These are phyloP conservation scores for Actinia equina DNA, from an alignment of 64 coral and sea anemone species.

Conservation along the genomic window DNA sequence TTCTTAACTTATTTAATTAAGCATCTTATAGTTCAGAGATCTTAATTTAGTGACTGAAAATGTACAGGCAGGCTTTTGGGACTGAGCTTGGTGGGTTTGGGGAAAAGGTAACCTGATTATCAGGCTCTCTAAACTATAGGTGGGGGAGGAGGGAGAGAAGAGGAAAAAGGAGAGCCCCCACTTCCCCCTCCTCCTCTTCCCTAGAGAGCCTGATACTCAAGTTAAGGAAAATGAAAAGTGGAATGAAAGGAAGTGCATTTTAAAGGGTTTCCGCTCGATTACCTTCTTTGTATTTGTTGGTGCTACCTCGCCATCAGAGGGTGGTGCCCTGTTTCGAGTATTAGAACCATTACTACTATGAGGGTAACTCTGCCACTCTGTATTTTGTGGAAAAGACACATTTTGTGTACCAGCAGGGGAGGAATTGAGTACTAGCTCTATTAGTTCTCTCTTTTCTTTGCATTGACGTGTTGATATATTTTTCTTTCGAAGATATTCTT, in stretches of 20 bases:
- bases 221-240: too few relatives aligned
- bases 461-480: conserved; percentile 54
- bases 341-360: background rate
- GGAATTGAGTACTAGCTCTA: conserved; percentile 73
- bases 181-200: too few relatives aligned
- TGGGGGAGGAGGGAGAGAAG: too few relatives aligned
- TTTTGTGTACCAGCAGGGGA: conserved; percentile 9
- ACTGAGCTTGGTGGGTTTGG: too few relatives aligned
- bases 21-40: background rate
- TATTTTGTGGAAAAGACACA: background rate
- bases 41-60: too few relatives aligned
- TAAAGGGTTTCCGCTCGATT: background rate
- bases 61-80: too few relatives aligned
- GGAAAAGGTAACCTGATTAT: too few relatives aligned
- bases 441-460: conserved; percentile 75
- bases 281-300: background rate
- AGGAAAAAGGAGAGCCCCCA: too few relatives aligned
- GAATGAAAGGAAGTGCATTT: too few relatives aligned
- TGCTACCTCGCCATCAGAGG: background rate
- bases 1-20: too few relatives aligned
- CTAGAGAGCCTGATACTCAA: too few relatives aligned
- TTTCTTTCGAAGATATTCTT: conserved; percentile 46
- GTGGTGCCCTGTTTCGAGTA: background rate
- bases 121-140: too few relatives aligned
- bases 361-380: conserved; percentile 15